phyloP scores from a whole-genome alignment of 1,140 invertebrate genomes.

The Conus betulinus region DNA sequence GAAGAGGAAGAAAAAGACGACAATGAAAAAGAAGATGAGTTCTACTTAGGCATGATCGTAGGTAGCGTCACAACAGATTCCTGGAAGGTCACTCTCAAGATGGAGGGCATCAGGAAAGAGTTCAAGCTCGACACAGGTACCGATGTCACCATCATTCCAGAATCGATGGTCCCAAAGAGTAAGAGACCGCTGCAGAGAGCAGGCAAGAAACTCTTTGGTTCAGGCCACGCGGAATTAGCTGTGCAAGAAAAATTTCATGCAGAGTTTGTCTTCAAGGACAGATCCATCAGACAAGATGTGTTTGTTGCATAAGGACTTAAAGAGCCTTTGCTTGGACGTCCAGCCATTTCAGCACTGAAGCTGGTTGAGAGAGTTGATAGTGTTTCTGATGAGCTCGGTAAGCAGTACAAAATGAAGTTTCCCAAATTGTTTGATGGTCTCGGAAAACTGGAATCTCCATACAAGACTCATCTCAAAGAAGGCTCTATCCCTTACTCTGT shows the following conservation, averaged over 20 bases:
- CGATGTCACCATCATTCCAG: constrained; percentile 28
- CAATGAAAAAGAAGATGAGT: neutral
- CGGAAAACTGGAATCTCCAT: neutral
- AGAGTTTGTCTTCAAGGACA: no score
- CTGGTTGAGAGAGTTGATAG: neutral
- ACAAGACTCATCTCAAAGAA: constrained; percentile 16
- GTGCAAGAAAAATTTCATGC: neutral
- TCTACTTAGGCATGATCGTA: neutral
- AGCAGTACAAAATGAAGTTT: neutral
- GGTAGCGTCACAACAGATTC: neutral
- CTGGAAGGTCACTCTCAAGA: constrained; percentile 14
- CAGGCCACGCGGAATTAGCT: neutral
- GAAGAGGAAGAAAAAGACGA: neutral
- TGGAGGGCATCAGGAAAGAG: neutral
- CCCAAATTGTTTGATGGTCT: neutral
- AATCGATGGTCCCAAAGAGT: neutral
- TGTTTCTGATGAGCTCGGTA: neutral
- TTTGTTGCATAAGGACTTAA: neutral
- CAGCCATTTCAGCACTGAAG: neutral
- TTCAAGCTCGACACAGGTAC: constrained; percentile 40
- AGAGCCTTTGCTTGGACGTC: neutral
- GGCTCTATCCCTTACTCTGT: constrained; percentile 32
- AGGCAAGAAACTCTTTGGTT: neutral
- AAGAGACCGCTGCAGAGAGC: neutral
- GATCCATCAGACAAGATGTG: neutral